These are phyloP conservation scores for Neomonachus schauinslandi DNA, from an alignment of 2,113 vertebrate genomes.

Conservation along the genomic window DNA sequence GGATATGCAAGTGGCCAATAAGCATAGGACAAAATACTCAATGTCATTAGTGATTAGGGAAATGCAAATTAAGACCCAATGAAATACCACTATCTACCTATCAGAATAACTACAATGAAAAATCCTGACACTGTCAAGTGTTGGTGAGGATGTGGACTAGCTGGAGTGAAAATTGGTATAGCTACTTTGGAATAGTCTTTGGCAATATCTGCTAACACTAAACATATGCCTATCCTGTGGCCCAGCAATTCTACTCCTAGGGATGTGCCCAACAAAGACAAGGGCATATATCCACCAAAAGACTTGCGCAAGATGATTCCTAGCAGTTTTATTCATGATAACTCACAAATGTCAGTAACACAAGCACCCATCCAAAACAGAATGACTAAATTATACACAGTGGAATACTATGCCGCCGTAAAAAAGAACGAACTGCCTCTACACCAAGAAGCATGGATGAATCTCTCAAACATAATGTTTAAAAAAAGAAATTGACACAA, in stretches of 20 bases:
- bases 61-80: not conserved
- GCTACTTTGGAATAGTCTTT: not conserved
- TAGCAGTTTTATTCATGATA: not conserved
- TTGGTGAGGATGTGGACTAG: not conserved
- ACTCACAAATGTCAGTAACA: not conserved
- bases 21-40: not conserved
- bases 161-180: not conserved
- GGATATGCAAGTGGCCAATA: not conserved
- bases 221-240: no score
- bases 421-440: not conserved
- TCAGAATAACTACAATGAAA: not conserved
- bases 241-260: not conserved
- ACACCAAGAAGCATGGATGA: not conserved
- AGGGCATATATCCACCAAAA: not conserved
- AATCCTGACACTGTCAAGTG: not conserved
- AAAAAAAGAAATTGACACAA: not conserved
- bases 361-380: not conserved
- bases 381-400: not conserved
- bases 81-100: not conserved
- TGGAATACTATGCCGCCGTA: not conserved
- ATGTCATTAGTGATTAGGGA: not conserved
- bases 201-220: not conserved
- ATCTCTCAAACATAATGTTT: not conserved
- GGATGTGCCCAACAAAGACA: not conserved
- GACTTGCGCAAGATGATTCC: not conserved